Evolutionary conservation across 2,888 invertebrate genomes (phyloP), one percentile per base, ranked within the genome.

Genomic region (Platerodrilus igneus): DNA sequence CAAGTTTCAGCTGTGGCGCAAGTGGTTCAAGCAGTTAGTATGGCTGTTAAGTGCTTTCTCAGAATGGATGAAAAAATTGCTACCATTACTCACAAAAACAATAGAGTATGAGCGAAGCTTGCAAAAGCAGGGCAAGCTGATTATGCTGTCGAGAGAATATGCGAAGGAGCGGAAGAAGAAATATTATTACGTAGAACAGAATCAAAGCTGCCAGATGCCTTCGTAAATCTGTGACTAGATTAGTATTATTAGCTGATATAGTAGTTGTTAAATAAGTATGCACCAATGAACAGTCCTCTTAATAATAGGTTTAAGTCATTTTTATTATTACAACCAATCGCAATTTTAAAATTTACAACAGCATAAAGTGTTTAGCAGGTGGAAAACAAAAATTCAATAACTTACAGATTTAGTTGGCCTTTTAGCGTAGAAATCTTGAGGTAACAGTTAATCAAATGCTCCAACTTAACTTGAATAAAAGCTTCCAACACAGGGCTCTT

Each of bases 61-160:
- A 89, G 93, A 25, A 96, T 99, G 50, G 97, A 96, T 25, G 96
- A 97, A 72, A 90, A 93, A 59, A 97, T 99, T 64, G 97, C 95
- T 29, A 95, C 70, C 95, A 96, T 74, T 95, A 97, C 75, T 86
- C 86, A 17, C 96, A 97, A 70, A 92, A 97, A 54, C 85, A 92
- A 56, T 85, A 88, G 63, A 95, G 95, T 68, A 97, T 99, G 96
- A 93, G 90, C 68, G 91, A 95, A 59, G 96, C 97, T 15, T 99
- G 97, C 72, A 91, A 90, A 97, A 66, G 96, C 97, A 9, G 75
- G 95, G 56, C 80, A 87, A 60, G 95, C 96, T 66, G 96, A 97
- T 50, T 79, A 84, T 57, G 86, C 88, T 17, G 94, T 96, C 62
- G 94, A 94, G 68, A 86, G 89, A 48, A 77, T 95, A 60, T 95